phyloP scores from a whole-genome alignment of 2,113 vertebrate species.

The Ciconia maguari region DNA sequence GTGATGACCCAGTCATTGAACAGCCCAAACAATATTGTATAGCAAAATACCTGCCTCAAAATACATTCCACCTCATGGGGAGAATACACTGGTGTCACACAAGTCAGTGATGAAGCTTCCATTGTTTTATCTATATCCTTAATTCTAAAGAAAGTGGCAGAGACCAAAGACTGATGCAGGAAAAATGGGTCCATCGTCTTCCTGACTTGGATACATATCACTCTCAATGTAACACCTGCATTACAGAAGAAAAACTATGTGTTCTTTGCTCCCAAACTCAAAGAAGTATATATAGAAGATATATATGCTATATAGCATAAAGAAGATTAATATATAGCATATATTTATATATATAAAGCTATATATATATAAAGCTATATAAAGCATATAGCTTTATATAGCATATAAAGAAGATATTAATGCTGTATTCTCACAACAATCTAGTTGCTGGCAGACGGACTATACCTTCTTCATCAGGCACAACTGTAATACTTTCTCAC shows the following conservation, averaged over 20 bases:
- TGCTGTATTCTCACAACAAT: background rate
- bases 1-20: background rate
- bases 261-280: background rate
- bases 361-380: too few relatives aligned
- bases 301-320: too few relatives aligned
- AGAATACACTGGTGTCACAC: background rate
- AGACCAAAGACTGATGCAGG: background rate
- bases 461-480: background rate
- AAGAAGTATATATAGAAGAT: background rate
- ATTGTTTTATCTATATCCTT: background rate
- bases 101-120: background rate
- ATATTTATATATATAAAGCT: too few relatives aligned
- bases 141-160: background rate
- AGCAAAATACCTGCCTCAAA: background rate
- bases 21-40: background rate
- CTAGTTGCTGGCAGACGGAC: background rate
- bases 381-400: too few relatives aligned
- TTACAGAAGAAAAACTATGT: background rate
- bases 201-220: background rate
- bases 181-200: background rate
- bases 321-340: too few relatives aligned
- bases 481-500: background rate
- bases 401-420: background rate
- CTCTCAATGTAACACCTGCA: background rate
- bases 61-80: background rate